Evolutionary conservation across 1,140 invertebrate genomes (phyloP).

Genomic region (Hypothenemus hampei): DNA sequence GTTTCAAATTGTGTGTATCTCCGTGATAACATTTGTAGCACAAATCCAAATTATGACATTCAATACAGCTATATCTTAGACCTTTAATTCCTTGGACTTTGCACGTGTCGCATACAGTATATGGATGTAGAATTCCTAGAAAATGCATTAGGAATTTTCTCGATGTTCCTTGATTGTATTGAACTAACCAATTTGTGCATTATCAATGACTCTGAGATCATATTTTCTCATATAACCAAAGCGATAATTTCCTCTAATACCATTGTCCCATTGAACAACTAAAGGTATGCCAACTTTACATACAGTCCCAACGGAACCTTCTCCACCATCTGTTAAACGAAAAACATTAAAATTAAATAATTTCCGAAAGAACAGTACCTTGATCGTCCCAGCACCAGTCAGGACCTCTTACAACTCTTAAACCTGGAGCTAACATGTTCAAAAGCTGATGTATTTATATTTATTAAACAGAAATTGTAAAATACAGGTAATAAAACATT

Average conservation of each 20-base stretch:
- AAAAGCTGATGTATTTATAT: no score
- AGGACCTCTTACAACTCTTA: conserved; percentile 73
- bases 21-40: conserved; percentile 83
- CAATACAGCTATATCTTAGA: conserved; percentile 77
- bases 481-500: no score
- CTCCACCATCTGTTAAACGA: conserved; percentile 61
- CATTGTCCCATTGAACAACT: conserved; percentile 88
- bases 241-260: conserved; percentile 80
- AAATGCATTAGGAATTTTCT: not conserved
- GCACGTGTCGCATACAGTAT: conserved; percentile 81
- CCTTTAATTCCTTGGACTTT: conserved; percentile 75
- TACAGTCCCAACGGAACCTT: conserved; percentile 77
- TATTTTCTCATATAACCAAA: conserved; percentile 83
- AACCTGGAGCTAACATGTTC: conserved; percentile 52
- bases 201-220: conserved; percentile 80
- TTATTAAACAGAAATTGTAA: no score
- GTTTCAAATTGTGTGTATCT: conserved; percentile 75
- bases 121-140: conserved; percentile 72
- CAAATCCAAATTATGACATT: conserved; percentile 80
- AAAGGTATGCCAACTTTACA: conserved; percentile 87
- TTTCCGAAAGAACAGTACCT: no score
- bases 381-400: conserved; percentile 80
- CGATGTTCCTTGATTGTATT: no score
- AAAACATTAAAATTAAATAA: no score
- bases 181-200: conserved; percentile 70